phyloP scores from a whole-genome alignment of 2,888 invertebrate genomes.

The Trissolcus brochymenae region DNA sequence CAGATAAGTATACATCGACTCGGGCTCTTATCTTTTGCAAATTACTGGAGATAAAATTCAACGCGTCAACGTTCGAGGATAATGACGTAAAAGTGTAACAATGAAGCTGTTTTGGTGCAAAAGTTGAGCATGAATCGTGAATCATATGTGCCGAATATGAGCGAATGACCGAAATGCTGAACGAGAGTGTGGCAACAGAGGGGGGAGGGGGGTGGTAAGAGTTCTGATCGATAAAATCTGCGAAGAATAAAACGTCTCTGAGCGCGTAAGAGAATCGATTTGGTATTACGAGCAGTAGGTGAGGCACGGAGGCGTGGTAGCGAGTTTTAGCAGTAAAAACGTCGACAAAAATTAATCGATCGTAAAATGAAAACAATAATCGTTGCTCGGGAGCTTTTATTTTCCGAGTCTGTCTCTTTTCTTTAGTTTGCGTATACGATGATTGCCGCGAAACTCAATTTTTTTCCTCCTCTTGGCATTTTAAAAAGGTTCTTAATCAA shows the following conservation, averaged over 20 bases:
- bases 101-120: conserved; percentile 35
- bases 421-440: too few relatives aligned
- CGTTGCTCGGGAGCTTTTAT: conserved; percentile 55
- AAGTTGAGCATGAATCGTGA: conserved; percentile 33
- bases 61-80: conserved; percentile 18
- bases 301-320: conserved; percentile 46
- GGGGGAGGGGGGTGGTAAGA: conserved; percentile 5
- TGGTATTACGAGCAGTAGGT: conserved; percentile 50
- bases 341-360: conserved; percentile 68
- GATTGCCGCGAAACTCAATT: too few relatives aligned
- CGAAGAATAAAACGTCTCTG: conserved; percentile 59
- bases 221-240: conserved; percentile 57
- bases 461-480: too few relatives aligned
- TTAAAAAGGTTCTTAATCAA: too few relatives aligned
- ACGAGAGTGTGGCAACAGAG: conserved; percentile 7
- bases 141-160: conserved; percentile 37
- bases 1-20: conserved; percentile 33
- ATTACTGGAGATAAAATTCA: conserved; percentile 37
- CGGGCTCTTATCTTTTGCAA: conserved; percentile 15
- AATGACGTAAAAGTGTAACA: conserved; percentile 41
- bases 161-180: conserved; percentile 32
- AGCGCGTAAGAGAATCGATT: conserved; percentile 60
- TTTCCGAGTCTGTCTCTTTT: conserved; percentile 22
- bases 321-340: conserved; percentile 62
- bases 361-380: conserved; percentile 67